These are phyloP conservation scores for Trachurus trachurus DNA, from an alignment of 2,797 vertebrate genomes.

Conservation along the genomic window DNA sequence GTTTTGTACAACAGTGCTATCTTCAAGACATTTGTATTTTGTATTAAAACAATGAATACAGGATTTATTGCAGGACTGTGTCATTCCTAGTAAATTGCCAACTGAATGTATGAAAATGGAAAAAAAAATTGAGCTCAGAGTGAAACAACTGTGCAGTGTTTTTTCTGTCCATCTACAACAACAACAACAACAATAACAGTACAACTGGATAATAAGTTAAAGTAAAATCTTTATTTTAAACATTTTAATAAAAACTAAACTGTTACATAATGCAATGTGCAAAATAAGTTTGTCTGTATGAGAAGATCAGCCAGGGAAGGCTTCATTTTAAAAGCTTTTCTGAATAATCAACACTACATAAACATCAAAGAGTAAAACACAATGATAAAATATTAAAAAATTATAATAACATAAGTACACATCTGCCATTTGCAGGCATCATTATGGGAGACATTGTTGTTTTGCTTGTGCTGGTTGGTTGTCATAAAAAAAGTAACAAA, in stretches of 20 bases:
- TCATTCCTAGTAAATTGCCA: no score
- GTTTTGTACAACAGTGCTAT: no score
- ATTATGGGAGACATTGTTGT: neutral
- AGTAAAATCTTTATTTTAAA: constrained; percentile 43
- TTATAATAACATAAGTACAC: constrained; percentile 5
- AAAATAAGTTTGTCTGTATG: neutral
- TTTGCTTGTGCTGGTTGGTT: neutral
- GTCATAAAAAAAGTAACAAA: neutral
- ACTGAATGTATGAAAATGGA: no score
- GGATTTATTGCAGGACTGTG: no score
- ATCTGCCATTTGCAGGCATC: constrained; percentile 21
- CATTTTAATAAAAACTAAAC: neutral
- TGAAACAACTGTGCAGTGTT: no score
- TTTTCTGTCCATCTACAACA: neutral
- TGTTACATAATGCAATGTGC: constrained; percentile 48
- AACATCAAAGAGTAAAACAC: constrained; percentile 1
- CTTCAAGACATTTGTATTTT: no score
- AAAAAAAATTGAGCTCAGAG: no score
- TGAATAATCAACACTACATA: neutral
- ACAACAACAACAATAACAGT: neutral
- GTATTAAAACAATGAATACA: no score
- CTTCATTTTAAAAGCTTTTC: constrained; percentile 40
- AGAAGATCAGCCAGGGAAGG: constrained; percentile 44
- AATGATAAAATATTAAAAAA: neutral
- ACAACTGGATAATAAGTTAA: neutral